Evolutionary conservation across 1,140 invertebrate species (phyloP), one percentile per base, ranked within the genome.

Genomic region (Hypsibius dujardini): DNA sequence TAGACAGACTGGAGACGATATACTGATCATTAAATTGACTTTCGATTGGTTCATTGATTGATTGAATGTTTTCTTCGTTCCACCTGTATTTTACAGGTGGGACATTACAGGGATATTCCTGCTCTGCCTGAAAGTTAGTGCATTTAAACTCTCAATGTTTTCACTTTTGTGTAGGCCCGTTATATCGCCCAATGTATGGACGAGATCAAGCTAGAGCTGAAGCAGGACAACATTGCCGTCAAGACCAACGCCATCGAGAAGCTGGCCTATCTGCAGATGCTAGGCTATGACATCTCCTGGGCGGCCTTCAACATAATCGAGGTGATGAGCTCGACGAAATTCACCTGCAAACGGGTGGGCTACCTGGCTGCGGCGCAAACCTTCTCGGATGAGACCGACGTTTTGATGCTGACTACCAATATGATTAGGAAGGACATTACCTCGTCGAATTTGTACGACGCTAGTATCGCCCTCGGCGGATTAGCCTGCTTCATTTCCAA

Each of bases 201-300:
- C 82, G 96, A 99, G 83, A 99, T 99, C 75, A 98, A 98, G 81
- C 86, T 92, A 76, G 96, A 99, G 82, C 81, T 99, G 74, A 85
- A 92, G 74, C 93, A 97, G 80, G 94, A 98, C 77, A 97, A 97
- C 82, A 86, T 95, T 73, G 87, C 90, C 75, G 92, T 98, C 71
- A 99, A 99, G 84, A 89, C 94, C 73, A 99, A 98, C 85, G 96
- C 96, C 69, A 92, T 99, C 74, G 92, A 93, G 70, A 99, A 99
- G 84, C 83, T 99, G 74, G 94, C 92, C 78, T 99, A 99, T 85
- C 85, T 99, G 59, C 95, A 99, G 90, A 99, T 99, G 96, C 80
- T 98, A 69, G 96, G 96, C 59, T 99, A 99, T 85, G 95, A 99
- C 81, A 96, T 99, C 78, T 97, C 93, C 76, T 99, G 96, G 96